Evolutionary conservation across 1,140 invertebrate genomes (phyloP).

Genomic region (Dreissena polymorpha): DNA sequence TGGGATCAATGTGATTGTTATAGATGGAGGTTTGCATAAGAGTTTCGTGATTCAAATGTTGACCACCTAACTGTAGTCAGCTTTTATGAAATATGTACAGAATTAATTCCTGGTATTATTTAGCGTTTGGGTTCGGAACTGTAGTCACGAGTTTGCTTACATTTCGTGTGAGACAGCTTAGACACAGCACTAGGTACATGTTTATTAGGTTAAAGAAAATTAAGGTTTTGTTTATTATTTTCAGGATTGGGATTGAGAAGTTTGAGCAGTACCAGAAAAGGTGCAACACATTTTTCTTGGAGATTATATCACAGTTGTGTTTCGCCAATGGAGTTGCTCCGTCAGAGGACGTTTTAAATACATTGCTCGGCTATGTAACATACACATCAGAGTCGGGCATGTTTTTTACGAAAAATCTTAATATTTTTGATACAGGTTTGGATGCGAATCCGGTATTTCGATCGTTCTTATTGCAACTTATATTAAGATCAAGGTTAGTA

Average conservation of each 20-base stretch:
- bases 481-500: conserved; percentile 64
- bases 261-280: conserved; percentile 54
- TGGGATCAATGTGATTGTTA: no score
- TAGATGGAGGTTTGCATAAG: no score
- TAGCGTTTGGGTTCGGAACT: no score
- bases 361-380: conserved; percentile 69
- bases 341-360: conserved; percentile 63
- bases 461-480: conserved; percentile 70
- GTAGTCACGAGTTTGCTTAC: no score
- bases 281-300: conserved; percentile 73
- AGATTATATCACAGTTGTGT: conserved; percentile 71
- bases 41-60: no score
- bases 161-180: background rate
- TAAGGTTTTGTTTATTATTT: background rate
- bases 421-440: conserved; percentile 66
- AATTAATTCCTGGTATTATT: no score
- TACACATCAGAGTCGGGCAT: conserved; percentile 10
- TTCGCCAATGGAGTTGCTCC: conserved; percentile 68
- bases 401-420: conserved; percentile 61
- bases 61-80: no score
- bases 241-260: background rate
- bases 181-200: background rate
- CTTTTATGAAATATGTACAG: no score
- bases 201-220: background rate
- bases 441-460: conserved; percentile 73